Evolutionary conservation across 1,140 invertebrate species (phyloP).

Genomic region (Pachypeltis micranthus): DNA sequence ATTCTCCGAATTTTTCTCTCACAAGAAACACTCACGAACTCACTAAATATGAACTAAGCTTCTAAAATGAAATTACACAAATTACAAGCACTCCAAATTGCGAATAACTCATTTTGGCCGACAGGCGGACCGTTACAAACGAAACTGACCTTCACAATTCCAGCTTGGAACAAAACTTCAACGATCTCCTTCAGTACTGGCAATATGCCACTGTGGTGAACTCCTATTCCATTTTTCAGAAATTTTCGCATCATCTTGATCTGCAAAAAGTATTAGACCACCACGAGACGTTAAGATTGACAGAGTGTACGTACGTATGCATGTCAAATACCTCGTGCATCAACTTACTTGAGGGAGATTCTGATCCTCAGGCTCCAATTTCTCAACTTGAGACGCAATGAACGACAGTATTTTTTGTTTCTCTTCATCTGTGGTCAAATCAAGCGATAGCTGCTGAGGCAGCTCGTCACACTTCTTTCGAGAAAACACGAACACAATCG

Average conservation of each 20-base stretch:
- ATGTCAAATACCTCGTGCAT: no score
- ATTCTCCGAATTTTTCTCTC: no score
- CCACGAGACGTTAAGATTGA: constrained; percentile 4
- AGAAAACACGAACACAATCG: constrained; percentile 89
- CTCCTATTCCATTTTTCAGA: constrained; percentile 78
- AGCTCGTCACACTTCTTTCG: constrained; percentile 74
- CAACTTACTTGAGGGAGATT: constrained; percentile 70
- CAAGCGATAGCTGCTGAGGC: constrained; percentile 54
- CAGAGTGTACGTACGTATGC: no score
- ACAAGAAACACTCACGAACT: no score
- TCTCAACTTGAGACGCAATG: constrained; percentile 67
- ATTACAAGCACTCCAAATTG: no score
- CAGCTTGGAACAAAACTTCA: constrained; percentile 88
- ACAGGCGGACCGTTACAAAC: no score
- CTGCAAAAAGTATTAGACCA: constrained; percentile 32
- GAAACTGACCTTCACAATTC: constrained; percentile 67
- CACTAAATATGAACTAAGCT: no score
- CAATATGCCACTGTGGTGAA: constrained; percentile 95
- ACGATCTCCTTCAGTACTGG: constrained; percentile 97
- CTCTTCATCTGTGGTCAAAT: constrained; percentile 75
- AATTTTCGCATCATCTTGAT: constrained; percentile 60
- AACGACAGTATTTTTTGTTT: constrained; percentile 61
- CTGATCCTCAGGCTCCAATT: constrained; percentile 63
- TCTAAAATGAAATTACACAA: no score
- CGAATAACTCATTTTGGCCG: no score